Percentiles rank a stretch among this genome's conserved stretches.
phyloP scores from a whole-genome alignment of 37 sponge, comb jelly and placozoan species.

The Chondrosia reniformis region DNA sequence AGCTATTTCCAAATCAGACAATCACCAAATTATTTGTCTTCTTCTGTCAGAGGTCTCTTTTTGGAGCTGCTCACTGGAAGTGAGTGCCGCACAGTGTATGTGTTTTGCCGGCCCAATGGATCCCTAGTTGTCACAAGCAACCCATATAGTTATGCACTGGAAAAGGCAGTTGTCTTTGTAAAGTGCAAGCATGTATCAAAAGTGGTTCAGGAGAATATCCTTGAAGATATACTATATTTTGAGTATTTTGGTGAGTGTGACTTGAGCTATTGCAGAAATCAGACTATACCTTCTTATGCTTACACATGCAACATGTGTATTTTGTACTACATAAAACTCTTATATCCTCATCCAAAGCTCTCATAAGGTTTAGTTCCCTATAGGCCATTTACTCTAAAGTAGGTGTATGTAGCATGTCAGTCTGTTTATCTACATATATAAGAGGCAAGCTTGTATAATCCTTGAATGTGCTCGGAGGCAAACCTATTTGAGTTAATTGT shows the following conservation, averaged over 20 bases:
- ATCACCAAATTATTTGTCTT: background rate
- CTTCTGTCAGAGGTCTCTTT: conserved; percentile 47
- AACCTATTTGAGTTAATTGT: no score
- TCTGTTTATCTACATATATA: no score
- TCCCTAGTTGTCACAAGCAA: conserved; percentile 25
- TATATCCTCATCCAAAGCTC: no score
- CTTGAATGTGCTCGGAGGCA: no score
- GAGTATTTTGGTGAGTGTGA: conserved; percentile 39
- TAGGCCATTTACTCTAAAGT: no score
- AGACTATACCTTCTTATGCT: no score
- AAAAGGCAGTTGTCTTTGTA: conserved; percentile 75
- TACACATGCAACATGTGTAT: no score
- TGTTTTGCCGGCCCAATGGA: conserved; percentile 25
- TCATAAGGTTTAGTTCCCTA: no score
- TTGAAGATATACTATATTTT: conserved; percentile 62
- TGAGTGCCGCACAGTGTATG: conserved; percentile 61
- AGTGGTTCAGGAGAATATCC: conserved; percentile 73
- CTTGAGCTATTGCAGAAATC: no score
- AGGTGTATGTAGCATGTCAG: no score
- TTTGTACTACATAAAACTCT: no score
- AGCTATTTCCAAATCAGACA: background rate
- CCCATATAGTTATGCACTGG: conserved; percentile 30
- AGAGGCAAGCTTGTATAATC: no score
- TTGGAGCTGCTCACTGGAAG: conserved; percentile 82
- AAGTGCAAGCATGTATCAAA: conserved; percentile 81